Conservation (phyloP, 2,888 invertebrate species). For the Philereme transversata region DNA sequence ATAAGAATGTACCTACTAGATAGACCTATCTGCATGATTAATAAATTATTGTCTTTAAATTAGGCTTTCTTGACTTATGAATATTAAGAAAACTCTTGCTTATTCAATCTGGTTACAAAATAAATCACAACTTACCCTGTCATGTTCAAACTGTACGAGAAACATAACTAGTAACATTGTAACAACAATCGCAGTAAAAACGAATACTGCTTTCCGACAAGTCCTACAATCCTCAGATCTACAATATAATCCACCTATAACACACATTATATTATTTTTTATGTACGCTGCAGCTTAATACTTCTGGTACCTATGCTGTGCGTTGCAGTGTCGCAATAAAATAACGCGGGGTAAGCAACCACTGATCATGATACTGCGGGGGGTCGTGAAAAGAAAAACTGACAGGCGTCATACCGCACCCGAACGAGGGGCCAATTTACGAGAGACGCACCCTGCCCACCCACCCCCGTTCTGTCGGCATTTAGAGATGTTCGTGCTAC, state of each 20-base stretch:
- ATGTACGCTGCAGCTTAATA: not conserved
- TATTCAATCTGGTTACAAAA: not conserved
- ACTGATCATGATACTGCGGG: slow-evolving; percentile 16
- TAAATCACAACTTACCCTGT: slow-evolving; percentile 14
- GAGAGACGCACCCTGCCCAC: slow-evolving; percentile 8
- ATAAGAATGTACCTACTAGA: no score
- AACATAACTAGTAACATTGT: slow-evolving; percentile 15
- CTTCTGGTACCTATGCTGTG: not conserved
- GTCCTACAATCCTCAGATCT: slow-evolving; percentile 5
- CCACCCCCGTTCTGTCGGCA: slow-evolving; percentile 7
- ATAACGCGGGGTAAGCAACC: slow-evolving; percentile 11
- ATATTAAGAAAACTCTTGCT: not conserved
- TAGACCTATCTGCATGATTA: no score
- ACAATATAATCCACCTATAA: slow-evolving; percentile 9
- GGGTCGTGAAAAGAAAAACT: slow-evolving; percentile 20
- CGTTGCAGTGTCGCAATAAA: slow-evolving; percentile 14
- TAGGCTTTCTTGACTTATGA: not conserved
- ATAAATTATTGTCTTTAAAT: no score
- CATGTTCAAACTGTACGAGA: slow-evolving; percentile 19
- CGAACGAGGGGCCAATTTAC: slow-evolving; percentile 18
- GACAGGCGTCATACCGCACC: slow-evolving; percentile 20
- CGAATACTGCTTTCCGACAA: slow-evolving; percentile 16
- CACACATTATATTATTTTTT: slow-evolving; percentile 14
- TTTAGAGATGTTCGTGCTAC: slow-evolving; percentile 1
- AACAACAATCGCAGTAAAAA: slow-evolving; percentile 16